Evolutionary conservation across 2,888 invertebrate genomes (phyloP).

Genomic region (Agriopis aurantiaria): DNA sequence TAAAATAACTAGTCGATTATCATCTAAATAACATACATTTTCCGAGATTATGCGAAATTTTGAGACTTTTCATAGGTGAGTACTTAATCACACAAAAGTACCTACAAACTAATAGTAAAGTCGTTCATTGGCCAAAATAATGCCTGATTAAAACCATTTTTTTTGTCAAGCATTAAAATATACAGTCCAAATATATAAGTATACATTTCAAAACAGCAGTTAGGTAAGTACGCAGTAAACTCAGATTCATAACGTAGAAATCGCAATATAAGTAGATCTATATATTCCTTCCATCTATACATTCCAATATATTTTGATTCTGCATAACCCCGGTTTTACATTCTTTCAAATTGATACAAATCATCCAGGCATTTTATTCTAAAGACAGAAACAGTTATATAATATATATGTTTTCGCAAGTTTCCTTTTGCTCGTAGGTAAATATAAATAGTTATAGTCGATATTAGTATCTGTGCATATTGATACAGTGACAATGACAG

Average conservation of each 20-base stretch:
- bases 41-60: conserved; percentile 34
- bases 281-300: too few relatives aligned
- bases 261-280: not conserved
- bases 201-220: conserved; percentile 1
- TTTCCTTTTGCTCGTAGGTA: conserved; percentile 45
- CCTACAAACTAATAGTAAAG: not conserved
- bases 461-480: conserved; percentile 57
- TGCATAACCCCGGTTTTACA: conserved; percentile 60
- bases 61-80: not conserved
- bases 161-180: conserved; percentile 8
- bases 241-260: not conserved
- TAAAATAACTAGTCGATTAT: conserved; percentile 21
- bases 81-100: not conserved
- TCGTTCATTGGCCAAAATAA: not conserved
- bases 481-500: conserved; percentile 58
- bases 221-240: not conserved
- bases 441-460: conserved; percentile 55
- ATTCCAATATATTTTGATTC: conserved; percentile 10
- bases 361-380: conserved; percentile 55
- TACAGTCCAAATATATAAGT: not conserved
- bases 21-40: conserved; percentile 11
- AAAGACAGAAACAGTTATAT: conserved; percentile 48
- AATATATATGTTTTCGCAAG: conserved; percentile 14
- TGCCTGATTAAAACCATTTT: not conserved
- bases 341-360: conserved; percentile 55